phyloP scores from a whole-genome alignment of 2,113 vertebrate species.

The Burhinus oedicnemus region DNA sequence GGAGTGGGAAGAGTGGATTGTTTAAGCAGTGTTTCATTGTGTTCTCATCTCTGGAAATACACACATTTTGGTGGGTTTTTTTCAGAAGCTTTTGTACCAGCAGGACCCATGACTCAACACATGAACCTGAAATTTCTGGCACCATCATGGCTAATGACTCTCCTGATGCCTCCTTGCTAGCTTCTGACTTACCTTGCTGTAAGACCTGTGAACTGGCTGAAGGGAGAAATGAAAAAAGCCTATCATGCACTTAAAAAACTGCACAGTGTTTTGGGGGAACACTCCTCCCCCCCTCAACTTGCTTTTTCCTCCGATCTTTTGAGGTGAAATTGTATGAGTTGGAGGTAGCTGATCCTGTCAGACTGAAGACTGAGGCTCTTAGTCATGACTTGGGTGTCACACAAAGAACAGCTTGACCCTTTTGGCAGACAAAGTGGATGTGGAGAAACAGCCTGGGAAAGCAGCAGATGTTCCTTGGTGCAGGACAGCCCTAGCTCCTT shows the following conservation, averaged over 20 bases:
- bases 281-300: neutral
- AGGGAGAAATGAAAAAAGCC: neutral
- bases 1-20: neutral
- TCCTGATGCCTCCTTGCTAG: neutral
- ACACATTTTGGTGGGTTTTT: neutral
- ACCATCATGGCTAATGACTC: neutral
- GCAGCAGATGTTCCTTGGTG: neutral
- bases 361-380: neutral
- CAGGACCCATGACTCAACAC: neutral
- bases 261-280: neutral
- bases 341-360: neutral
- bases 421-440: neutral
- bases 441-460: neutral
- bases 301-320: neutral
- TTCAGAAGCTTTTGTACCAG: rapidly evolving
- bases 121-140: neutral
- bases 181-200: neutral
- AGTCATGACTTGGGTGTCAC: neutral
- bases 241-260: neutral
- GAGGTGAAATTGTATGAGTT: neutral
- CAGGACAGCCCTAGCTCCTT: neutral
- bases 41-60: neutral
- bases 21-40: neutral
- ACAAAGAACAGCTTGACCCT: neutral
- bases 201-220: neutral